Percentiles rank a stretch among this genome's conserved stretches.
phyloP scores from a whole-genome alignment of 30 jellyfish, hydroid and myxozoan species.

The Haliclystus octoradiatus region DNA sequence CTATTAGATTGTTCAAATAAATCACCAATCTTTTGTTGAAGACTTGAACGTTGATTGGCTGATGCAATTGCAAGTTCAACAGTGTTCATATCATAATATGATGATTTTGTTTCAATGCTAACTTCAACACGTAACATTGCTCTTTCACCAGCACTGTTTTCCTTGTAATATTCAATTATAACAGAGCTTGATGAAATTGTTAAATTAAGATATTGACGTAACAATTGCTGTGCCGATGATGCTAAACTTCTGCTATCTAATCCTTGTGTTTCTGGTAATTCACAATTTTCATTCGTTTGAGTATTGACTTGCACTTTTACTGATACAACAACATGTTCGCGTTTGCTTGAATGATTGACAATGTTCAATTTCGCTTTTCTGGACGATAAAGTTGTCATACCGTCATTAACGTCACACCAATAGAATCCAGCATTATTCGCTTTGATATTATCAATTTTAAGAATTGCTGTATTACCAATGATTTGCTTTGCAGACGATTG shows the following conservation, averaged over 20 bases:
- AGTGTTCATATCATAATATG: background rate
- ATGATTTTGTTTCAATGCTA: slow-evolving; percentile 5
- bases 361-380: slow-evolving; percentile 58
- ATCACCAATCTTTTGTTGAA: slow-evolving; percentile 17
- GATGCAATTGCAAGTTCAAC: slow-evolving; percentile 27
- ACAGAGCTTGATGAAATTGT: background rate
- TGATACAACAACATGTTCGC: slow-evolving; percentile 27
- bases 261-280: background rate
- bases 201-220: background rate
- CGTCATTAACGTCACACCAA: slow-evolving; percentile 89
- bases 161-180: background rate
- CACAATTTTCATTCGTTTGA: slow-evolving; percentile 14
- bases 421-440: slow-evolving; percentile 32
- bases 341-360: slow-evolving; percentile 25
- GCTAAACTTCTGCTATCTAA: background rate
- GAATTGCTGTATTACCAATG: slow-evolving; percentile 12
- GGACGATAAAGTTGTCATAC: slow-evolving; percentile 40
- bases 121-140: slow-evolving; percentile 1
- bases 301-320: slow-evolving; percentile 3
- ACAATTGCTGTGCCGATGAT: background rate
- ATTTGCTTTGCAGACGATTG: slow-evolving; percentile 14
- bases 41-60: slow-evolving; percentile 20
- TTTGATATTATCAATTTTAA: slow-evolving; percentile 19
- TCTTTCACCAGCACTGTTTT: background rate
- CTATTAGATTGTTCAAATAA: slow-evolving; percentile 6